Conservation (phyloP, 30 jellyfish, hydroid and myxozoan genomes). For the Rhopilema esculentum region DNA sequence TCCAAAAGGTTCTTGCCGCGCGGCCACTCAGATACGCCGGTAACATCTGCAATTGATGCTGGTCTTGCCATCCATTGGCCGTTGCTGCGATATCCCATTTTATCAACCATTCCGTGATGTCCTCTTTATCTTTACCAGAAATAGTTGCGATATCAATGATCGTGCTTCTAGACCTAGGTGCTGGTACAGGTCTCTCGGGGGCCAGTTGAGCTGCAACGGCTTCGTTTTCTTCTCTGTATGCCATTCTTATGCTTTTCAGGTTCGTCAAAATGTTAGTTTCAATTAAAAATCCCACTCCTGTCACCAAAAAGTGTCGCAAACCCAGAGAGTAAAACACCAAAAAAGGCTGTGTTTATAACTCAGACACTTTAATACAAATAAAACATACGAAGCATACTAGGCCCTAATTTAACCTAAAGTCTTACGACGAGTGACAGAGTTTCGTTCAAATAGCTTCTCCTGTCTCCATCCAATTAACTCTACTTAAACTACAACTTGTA, state of each 20-base stretch:
- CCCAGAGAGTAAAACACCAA: too few species aligned
- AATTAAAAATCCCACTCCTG: conserved; percentile 46
- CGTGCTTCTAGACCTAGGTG: conserved; percentile 24
- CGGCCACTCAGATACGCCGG: conserved; percentile 59
- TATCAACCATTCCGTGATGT: conserved; percentile 52
- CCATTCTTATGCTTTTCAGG: conserved; percentile 30
- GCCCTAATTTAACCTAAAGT: too few species aligned
- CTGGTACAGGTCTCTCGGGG: conserved; percentile 50
- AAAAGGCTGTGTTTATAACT: too few species aligned
- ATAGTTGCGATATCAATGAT: conserved; percentile 26
- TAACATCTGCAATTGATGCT: conserved; percentile 35
- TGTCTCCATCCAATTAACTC: too few species aligned
- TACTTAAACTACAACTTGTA: too few species aligned
- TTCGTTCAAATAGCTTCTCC: too few species aligned
- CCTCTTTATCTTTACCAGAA: conserved; percentile 49
- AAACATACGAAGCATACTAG: too few species aligned
- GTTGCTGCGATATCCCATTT: conserved; percentile 41
- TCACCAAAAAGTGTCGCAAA: too few species aligned
- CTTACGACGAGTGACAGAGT: too few species aligned
- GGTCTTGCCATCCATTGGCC: conserved; percentile 36
- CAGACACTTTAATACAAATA: too few species aligned
- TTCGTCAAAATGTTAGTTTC: conserved; percentile 23
- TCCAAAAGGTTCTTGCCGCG: conserved; percentile 61
- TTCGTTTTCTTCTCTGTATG: conserved; percentile 55
- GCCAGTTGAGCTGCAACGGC: conserved; percentile 51